Base-by-base conservation (phyloP, 92 coral and sea anemone genomes). In the Phenganax subtilis region DNA sequence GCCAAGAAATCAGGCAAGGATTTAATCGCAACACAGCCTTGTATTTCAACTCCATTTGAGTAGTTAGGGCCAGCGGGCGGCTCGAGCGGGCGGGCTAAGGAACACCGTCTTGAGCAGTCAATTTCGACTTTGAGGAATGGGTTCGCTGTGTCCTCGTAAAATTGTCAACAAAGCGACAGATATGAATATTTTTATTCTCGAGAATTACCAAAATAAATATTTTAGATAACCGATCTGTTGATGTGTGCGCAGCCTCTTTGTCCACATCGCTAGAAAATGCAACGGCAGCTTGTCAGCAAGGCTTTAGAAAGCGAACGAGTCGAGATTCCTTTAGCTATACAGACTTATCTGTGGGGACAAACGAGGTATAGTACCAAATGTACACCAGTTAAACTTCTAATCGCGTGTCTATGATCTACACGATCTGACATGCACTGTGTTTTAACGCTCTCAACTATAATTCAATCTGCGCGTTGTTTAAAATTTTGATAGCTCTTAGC, bases 311-410 rank as follows among this genome's bases (percentile, higher is more conserved):
- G 90, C 27, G 98, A 94, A 81, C 86, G 93, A 76, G 90, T 97
- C 44, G 90, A 92, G 25, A 89, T 94, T 51, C 98, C 98, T 64
- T 67, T 94, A 60, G 92, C 98, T 31, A 94, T 94, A 66, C 98
- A 94, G 87, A 94, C 98, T 44, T 94, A 94, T 84, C 91, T 94
- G 64, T 94, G 98, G 98, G 85, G 97, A 85, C 98, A 94, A 76
- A 92, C 97, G 72, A 94, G 98, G 98, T 94, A 86, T 12, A 69
- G 10, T 17, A 51, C 71, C 51, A 53, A 25, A 10, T 10, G 44
- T 57, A 68, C 60, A 44, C 14, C 10, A 55, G 56, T 55, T 55
- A 63, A 54, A 58, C 83, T 65, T 72, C 8, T 71, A 17, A 29
- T 37, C 47, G 54, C 70, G 54, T 0, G 73, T 68, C n/a, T 1